Base-by-base conservation (phyloP, 1,140 invertebrate genomes). In the Drosophila sproati region DNA sequence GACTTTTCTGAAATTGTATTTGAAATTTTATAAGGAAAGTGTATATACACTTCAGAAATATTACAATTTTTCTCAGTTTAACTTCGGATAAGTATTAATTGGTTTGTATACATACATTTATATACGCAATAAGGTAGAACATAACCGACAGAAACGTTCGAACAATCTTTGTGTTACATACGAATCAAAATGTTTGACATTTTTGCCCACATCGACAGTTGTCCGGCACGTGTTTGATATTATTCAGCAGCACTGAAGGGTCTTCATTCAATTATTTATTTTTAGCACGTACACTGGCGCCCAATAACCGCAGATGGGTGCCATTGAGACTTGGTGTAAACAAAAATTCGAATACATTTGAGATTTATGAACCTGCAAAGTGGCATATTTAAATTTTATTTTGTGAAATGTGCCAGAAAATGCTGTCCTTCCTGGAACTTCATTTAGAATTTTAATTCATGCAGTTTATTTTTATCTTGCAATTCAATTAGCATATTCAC, bases 111-210 rank as follows among this genome's bases (percentile, higher is more conserved):
- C 20, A 20, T 20, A 12, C 12, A 12, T 12, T 12, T 12, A 20
- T 20, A 20, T 20, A 20, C 5, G 61, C 20, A 37, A 34, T 5
- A 43, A 35, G 20, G 20, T 20, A 20, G 20, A 20, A 20, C 20
- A 20, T 20, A 29, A 28, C 12, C 7, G 28, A 48, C 45, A 5
- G 6, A 32, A 32, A 32, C 32, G 10, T 52, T 6, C 8, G n/a
- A 5, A 72, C 75, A 69, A 69, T 82, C 55, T 63, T 60, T 67
- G 52, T 78, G 74, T 72, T 75, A 70, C 75, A 75, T 78, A 75
- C 20, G 20, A 20, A 20, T 45, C 7, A 54, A 47, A 72, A 78
- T 81, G 67, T 77, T 86, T 78, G 81, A 66, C 72, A 76, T 81
- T 66, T 80, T 72, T 63, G 43, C 54, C 43, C 7, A 41, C 48